Evolutionary conservation across 2,113 vertebrate genomes (phyloP).

Genomic region (Gorilla gorilla): DNA sequence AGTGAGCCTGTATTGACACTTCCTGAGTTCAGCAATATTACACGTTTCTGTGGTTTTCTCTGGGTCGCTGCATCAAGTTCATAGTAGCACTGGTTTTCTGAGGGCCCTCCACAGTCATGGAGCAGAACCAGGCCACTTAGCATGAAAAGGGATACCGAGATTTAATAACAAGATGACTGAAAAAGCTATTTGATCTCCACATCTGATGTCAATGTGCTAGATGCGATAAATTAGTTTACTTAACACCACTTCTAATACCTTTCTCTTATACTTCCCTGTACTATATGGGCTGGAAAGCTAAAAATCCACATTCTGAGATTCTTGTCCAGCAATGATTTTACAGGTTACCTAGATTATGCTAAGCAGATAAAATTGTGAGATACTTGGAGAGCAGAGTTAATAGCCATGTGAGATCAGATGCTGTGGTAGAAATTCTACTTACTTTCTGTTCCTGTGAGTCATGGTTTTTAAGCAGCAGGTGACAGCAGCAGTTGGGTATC

Average conservation of each 20-base stretch:
- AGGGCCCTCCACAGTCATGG: neutral
- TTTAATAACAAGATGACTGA: conserved; percentile 21
- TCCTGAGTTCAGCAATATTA: conserved; percentile 18
- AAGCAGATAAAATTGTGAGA: neutral
- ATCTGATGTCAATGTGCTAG: neutral
- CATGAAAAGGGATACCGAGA: neutral
- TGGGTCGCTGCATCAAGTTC: neutral
- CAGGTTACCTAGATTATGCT: neutral
- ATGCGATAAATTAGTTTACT: neutral
- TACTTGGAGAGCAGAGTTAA: neutral
- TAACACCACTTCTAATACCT: neutral
- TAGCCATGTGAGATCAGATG: neutral
- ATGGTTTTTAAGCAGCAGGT: neutral
- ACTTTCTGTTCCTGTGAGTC: neutral
- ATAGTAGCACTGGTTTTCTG: neutral
- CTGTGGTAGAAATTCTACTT: neutral
- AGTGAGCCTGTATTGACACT: neutral
- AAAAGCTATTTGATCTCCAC: conserved; percentile 1
- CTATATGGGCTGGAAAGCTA: neutral
- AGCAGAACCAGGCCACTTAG: neutral
- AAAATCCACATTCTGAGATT: neutral
- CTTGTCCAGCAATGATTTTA: neutral
- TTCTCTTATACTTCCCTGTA: neutral
- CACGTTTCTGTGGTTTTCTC: neutral
- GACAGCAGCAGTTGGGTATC: neutral